Percentiles rank a stretch among this genome's conserved stretches.
These are phyloP conservation scores for Bostrychus sinensis DNA, from an alignment of 2,113 vertebrate genomes.

Conservation along the genomic window DNA sequence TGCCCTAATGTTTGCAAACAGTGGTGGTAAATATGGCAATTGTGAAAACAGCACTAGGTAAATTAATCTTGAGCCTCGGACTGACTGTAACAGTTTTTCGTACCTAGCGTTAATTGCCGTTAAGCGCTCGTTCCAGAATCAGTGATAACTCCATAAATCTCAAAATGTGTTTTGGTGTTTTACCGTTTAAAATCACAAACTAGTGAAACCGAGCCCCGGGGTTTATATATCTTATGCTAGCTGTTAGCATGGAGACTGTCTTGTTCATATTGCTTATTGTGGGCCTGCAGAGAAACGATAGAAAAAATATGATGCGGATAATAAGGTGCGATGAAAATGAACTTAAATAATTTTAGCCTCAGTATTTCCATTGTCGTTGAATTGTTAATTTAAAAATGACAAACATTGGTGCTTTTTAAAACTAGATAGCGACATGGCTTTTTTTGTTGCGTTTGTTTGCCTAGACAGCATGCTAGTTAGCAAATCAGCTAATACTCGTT, in stretches of 20 bases:
- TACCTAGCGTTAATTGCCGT: background rate
- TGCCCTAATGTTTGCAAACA: slow-evolving; percentile 64
- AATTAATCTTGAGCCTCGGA: slow-evolving; percentile 25
- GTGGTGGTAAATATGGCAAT: slow-evolving; percentile 7
- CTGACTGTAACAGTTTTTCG: slow-evolving; percentile 13
- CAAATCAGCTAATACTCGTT: slow-evolving; percentile 39
- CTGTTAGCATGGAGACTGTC: slow-evolving; percentile 52
- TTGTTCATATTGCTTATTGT: slow-evolving; percentile 15
- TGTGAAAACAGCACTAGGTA: slow-evolving; percentile 26
- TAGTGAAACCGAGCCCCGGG: no score
- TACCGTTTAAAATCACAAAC: rapidly evolving
- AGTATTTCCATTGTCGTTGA: background rate
- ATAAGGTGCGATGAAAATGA: background rate
- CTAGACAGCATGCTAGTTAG: slow-evolving; percentile 66
- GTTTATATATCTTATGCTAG: background rate
- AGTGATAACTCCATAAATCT: no score
- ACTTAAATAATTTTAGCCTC: background rate
- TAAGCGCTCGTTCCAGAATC: background rate
- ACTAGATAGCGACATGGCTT: slow-evolving; percentile 34
- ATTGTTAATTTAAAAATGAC: background rate
- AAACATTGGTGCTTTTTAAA: slow-evolving; percentile 25
- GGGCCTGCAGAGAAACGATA: slow-evolving; percentile 25
- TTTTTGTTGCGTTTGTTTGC: slow-evolving; percentile 22
- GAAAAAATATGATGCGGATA: background rate
- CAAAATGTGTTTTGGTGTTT: background rate